Conservation (phyloP, 2,113 vertebrate species). For the Cebus imitator region DNA sequence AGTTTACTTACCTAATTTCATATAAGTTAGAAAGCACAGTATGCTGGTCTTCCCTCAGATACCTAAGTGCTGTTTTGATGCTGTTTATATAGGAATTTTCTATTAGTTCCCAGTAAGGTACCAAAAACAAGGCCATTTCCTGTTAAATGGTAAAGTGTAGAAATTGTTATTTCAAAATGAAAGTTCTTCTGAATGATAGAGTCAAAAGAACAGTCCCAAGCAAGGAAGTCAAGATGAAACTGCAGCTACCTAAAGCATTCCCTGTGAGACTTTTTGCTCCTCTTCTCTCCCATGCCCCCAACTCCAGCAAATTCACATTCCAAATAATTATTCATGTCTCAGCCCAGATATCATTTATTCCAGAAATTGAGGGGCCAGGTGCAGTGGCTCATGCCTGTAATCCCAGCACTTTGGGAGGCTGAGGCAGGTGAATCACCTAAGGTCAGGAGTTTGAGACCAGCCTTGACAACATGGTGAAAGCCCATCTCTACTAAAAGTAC, state of each 20-base stretch:
- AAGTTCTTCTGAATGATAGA: background rate
- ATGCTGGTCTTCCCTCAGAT: slow-evolving; percentile 85
- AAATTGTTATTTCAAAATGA: slow-evolving; percentile 28
- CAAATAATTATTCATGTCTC: background rate
- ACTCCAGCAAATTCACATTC: background rate
- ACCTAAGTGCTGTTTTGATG: slow-evolving; percentile 88
- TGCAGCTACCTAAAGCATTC: too few species aligned
- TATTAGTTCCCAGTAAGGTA: slow-evolving; percentile 88
- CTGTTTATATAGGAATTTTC: slow-evolving; percentile 87
- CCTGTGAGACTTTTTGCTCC: background rate
- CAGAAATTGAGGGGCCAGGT: background rate
- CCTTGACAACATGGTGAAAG: too few species aligned
- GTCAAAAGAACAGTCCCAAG: background rate
- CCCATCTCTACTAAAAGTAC: too few species aligned
- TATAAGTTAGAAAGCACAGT: slow-evolving; percentile 84
- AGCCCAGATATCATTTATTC: background rate
- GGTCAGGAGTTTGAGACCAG: too few species aligned
- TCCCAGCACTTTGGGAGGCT: too few species aligned
- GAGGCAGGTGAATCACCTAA: too few species aligned
- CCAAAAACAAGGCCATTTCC: slow-evolving; percentile 88
- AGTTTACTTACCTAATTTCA: slow-evolving; percentile 86
- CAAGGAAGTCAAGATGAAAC: background rate
- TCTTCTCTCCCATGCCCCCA: fast-evolving
- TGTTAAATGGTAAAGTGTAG: slow-evolving; percentile 78
- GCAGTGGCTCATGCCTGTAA: too few species aligned